Conservation (phyloP, 2,113 vertebrate species). For the Henicopernis longicauda region DNA sequence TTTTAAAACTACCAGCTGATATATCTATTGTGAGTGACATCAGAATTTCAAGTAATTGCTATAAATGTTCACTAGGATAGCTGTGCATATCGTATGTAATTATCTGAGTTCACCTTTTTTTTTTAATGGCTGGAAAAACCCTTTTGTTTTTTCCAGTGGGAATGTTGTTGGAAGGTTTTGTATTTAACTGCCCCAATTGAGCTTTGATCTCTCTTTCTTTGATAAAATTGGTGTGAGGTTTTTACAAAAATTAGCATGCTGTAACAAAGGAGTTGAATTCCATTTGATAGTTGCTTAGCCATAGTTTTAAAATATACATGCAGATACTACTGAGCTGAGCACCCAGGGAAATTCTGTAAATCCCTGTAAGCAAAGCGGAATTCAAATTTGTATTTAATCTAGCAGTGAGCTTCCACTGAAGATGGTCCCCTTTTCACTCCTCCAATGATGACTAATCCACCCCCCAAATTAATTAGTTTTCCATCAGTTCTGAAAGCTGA, state of each 20-base stretch:
- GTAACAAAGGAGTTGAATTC: not conserved
- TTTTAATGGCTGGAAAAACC: not conserved
- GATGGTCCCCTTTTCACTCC: not conserved
- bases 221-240: not conserved
- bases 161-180: not conserved
- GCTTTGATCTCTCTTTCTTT: not conserved
- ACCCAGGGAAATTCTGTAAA: not conserved
- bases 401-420: not conserved
- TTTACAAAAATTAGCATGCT: not conserved
- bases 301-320: not conserved
- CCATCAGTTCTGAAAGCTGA: not conserved
- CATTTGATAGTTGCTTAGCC: not conserved
- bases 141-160: not conserved
- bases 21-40: not conserved
- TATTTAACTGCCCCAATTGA: not conserved
- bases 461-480: not conserved
- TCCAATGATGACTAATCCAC: not conserved
- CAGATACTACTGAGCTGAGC: not conserved
- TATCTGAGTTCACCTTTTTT: not conserved
- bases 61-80: not conserved
- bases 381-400: not conserved
- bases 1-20: conserved; percentile 4
- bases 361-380: not conserved
- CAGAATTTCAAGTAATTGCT: conserved; percentile 28
- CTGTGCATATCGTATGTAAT: not conserved